Conservation (phyloP, 2,797 vertebrate genomes). For the Myotis daubentonii region DNA sequence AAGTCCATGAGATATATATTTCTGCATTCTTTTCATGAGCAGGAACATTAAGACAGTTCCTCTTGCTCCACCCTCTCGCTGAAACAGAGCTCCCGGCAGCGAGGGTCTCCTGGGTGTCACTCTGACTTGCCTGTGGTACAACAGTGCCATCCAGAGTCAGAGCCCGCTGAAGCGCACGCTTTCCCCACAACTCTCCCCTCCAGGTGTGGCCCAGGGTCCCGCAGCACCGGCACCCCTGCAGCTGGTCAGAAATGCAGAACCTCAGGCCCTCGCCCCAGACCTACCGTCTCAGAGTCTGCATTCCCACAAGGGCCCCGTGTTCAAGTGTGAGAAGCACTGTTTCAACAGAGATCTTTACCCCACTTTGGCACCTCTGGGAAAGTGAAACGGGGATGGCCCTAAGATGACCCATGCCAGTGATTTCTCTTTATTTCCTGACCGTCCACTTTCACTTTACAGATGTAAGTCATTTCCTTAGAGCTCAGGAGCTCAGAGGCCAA, state of each 20-base stretch:
- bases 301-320: background rate
- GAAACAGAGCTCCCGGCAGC: background rate
- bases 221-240: too few species aligned
- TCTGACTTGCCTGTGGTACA: background rate
- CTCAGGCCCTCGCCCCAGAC: background rate
- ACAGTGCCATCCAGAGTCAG: background rate
- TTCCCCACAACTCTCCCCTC: background rate
- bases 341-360: background rate
- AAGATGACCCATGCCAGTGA: background rate
- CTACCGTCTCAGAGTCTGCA: background rate
- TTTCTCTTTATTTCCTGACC: slow-evolving; percentile 11
- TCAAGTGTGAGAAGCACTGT: background rate
- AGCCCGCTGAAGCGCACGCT: background rate
- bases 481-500: background rate
- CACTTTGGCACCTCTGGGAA: background rate
- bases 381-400: background rate
- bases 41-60: background rate
- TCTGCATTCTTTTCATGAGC: background rate
- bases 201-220: background rate
- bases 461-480: background rate
- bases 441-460: background rate
- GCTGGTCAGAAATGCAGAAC: background rate
- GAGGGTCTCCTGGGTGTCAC: background rate
- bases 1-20: background rate
- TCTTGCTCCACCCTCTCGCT: background rate